Percentiles rank a stretch among this genome's conserved stretches.
Conservation (phyloP, 2,888 invertebrate genomes). For the Dyspetes luteomarginatus region DNA sequence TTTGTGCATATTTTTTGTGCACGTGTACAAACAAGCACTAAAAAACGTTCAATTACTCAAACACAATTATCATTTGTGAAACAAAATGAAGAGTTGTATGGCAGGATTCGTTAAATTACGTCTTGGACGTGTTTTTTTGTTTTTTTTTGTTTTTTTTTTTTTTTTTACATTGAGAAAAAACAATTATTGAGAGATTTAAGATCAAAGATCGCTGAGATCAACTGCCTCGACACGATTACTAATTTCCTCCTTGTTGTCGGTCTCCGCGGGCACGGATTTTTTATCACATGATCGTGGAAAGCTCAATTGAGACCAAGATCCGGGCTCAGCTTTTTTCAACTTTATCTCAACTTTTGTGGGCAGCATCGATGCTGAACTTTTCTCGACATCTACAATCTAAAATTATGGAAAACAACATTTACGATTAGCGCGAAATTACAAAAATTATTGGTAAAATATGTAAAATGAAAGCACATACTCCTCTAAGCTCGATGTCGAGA, state of each 20-base stretch:
- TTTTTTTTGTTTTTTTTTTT: too few relatives aligned
- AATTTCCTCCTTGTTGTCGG: slow-evolving; percentile 69
- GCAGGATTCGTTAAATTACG: background rate
- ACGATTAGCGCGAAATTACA: slow-evolving; percentile 40
- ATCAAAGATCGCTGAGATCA: slow-evolving; percentile 89
- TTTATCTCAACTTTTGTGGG: slow-evolving; percentile 97
- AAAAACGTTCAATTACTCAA: too few relatives aligned
- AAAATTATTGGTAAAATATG: background rate
- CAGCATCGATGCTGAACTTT: slow-evolving; percentile 90
- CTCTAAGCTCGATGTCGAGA: slow-evolving; percentile 91
- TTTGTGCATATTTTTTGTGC: background rate
- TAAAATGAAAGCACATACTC: slow-evolving; percentile 87
- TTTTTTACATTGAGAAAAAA: background rate
- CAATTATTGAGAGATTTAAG: background rate
- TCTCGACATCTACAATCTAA: slow-evolving; percentile 90
- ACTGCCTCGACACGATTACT: slow-evolving; percentile 87
- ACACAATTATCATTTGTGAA: background rate
- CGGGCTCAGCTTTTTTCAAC: slow-evolving; percentile 93
- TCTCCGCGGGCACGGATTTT: slow-evolving; percentile 27
- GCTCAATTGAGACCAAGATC: slow-evolving; percentile 92
- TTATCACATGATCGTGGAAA: slow-evolving; percentile 83
- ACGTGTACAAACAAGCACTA: background rate
- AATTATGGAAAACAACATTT: slow-evolving; percentile 69
- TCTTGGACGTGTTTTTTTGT: too few relatives aligned
- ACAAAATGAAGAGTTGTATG: background rate